Base-by-base conservation (phyloP, 2,888 invertebrate species). In the Metacarcinus magister region DNA sequence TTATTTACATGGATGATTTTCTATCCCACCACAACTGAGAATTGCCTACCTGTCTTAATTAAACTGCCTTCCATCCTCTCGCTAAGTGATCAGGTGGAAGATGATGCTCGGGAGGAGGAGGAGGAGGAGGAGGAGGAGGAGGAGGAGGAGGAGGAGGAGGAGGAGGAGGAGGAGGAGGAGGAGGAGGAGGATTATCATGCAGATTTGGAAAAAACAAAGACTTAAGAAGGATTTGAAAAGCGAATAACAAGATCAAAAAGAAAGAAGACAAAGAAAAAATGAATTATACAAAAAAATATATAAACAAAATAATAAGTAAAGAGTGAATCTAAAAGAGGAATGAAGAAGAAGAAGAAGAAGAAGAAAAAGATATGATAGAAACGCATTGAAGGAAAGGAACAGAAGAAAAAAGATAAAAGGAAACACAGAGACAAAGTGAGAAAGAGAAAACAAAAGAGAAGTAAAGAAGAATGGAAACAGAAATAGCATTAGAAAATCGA, bases 11-110 rank as follows among this genome's bases (percentile, higher is more conserved):
- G 67, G 67, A 67, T 19, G 67, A 23, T 67, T 67, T 67, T 67
- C 67, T 67, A 67, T 67, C 67, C 67, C 67, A 5, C 16, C 67
- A 67, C 67, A 67, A 19, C 67, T 67, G 67, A 10, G 67, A 23
- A 67, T 67, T 67, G 67, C 67, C 67, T 67, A 67, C 67, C 67
- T 67, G 67, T 67, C 67, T 67, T 67, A 19, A 67, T 67, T 67
- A 67, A 67, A 23, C 67, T 67, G 16, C 67, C 67, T 67, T 67
- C 67, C 67, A 23, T 67, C 67, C 19, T 16, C 67, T 19, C 67
- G 67, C 67, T 23, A 67, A 23, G 67, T 67, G 67, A 67, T 67
- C 67, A 67, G 23, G 67, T n/a, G 67, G n/a, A 67, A 67, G 67
- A 67, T 67, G 48, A 48, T 5, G 48, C 48, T 48, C 7, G 48